Evolutionary conservation across 2,113 vertebrate genomes (phyloP).

Genomic region (Fregata magnificens): DNA sequence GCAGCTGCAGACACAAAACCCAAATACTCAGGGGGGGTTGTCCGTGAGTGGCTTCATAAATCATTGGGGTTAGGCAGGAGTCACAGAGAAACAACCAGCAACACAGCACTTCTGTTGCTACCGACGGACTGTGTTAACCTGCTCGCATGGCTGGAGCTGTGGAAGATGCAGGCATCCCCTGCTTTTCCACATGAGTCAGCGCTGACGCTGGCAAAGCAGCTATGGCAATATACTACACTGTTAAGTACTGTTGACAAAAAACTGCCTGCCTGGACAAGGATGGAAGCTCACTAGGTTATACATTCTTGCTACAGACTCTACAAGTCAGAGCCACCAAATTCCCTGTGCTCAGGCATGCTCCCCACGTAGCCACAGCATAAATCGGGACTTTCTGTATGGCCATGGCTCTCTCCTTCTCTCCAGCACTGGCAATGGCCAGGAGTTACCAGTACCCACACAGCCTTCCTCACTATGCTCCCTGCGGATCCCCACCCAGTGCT

Average conservation of each 20-base stretch:
- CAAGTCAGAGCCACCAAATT: background rate
- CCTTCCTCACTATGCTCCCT: background rate
- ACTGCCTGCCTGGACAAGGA: background rate
- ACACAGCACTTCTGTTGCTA: background rate
- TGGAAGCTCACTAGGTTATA: background rate
- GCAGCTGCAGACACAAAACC: background rate
- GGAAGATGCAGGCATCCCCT: background rate
- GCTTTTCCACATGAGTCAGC: background rate
- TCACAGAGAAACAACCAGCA: background rate
- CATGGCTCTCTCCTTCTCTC: background rate
- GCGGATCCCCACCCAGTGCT: background rate
- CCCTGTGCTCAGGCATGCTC: background rate
- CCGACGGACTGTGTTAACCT: background rate
- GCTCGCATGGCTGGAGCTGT: background rate
- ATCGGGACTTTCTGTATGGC: background rate
- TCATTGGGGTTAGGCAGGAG: background rate
- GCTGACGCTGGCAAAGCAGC: background rate
- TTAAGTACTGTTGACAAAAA: background rate
- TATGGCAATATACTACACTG: background rate
- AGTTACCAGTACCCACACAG: background rate
- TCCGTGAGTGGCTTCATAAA: background rate
- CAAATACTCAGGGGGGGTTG: accelerated
- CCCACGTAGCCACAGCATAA: background rate
- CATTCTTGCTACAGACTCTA: background rate
- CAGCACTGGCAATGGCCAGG: background rate